A percentile compares a stretch with the other conserved stretches of the same genome.
Conservation (phyloP, 2,797 vertebrate species). For the Myotis pilosus region DNA sequence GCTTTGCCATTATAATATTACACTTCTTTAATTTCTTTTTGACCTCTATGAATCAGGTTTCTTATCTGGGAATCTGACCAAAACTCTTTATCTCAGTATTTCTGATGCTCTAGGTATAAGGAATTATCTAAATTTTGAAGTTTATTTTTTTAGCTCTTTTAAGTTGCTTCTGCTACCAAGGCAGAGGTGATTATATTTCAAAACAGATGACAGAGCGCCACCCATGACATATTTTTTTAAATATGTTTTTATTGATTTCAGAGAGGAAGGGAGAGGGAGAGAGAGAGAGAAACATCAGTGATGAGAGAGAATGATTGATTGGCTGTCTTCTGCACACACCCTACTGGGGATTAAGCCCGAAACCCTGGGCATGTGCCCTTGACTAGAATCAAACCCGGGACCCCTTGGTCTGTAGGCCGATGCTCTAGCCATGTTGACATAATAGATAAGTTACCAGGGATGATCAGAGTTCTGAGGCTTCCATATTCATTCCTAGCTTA, state of each 20-base stretch:
- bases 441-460: neutral
- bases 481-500: neutral
- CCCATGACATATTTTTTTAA: neutral
- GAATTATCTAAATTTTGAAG: constrained; percentile 25
- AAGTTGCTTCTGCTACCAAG: neutral
- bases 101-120: neutral
- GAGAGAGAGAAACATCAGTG: no score
- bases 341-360: no score
- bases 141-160: constrained; percentile 51
- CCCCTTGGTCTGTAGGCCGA: no score
- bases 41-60: constrained; percentile 45
- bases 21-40: constrained; percentile 32
- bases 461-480: neutral
- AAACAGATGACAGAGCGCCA: neutral
- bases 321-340: no score
- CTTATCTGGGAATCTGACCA: constrained; percentile 42
- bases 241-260: no score
- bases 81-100: constrained; percentile 35
- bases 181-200: neutral
- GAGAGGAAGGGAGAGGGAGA: no score
- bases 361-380: no score
- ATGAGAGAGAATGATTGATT: no score
- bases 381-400: no score
- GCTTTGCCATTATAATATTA: constrained; percentile 43
- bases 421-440: no score